phyloP scores from a whole-genome alignment of 2,888 invertebrate genomes.

The Athalia circularis region DNA sequence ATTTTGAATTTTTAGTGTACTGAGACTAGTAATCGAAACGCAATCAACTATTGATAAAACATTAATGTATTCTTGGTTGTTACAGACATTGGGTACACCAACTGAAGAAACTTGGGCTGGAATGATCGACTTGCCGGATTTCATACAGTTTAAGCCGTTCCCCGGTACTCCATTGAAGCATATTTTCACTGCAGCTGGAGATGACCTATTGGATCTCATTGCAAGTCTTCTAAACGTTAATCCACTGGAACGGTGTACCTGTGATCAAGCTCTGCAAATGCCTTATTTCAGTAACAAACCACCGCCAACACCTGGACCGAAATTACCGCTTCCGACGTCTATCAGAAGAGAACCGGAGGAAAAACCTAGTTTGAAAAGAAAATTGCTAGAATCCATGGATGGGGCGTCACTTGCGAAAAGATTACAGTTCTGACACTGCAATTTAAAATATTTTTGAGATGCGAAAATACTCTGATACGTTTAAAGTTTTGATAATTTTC shows the following conservation, averaged over 20 bases:
- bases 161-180: constrained; percentile 89
- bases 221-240: constrained; percentile 86
- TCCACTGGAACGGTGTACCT: constrained; percentile 88
- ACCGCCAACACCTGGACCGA: constrained; percentile 88
- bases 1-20: neutral
- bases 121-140: constrained; percentile 89
- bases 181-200: constrained; percentile 96
- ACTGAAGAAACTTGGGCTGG: constrained; percentile 94
- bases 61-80: constrained; percentile 21
- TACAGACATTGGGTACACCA: constrained; percentile 88
- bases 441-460: neutral
- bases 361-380: constrained; percentile 85
- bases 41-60: neutral
- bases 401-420: constrained; percentile 82
- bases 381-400: constrained; percentile 83
- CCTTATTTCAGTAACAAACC: constrained; percentile 94
- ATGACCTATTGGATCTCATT: constrained; percentile 91
- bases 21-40: neutral
- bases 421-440: constrained; percentile 78
- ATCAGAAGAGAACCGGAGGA: constrained; percentile 79
- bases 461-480: neutral
- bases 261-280: constrained; percentile 91
- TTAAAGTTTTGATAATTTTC: neutral
- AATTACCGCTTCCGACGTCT: constrained; percentile 86
- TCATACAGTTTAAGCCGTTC: constrained; percentile 92